Conservation (phyloP, 2,797 vertebrate species). For the Sternarchorhynchus goeldii region DNA sequence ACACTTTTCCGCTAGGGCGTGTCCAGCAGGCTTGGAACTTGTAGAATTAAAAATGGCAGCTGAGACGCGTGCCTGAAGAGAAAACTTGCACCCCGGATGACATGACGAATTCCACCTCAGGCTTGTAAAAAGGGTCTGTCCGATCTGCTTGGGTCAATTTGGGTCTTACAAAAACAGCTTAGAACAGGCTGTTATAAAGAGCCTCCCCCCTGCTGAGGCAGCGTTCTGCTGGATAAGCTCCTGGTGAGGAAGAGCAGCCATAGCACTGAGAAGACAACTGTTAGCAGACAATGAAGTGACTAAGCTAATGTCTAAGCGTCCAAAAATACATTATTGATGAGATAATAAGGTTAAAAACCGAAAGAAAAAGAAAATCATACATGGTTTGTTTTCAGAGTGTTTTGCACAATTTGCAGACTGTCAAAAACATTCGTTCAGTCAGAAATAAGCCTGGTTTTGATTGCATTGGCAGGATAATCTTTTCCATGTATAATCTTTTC, state of each 20-base stretch:
- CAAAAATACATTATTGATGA: background rate
- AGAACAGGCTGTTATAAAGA: slow-evolving; percentile 10
- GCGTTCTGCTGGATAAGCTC: slow-evolving; percentile 5
- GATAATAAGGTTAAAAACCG: background rate
- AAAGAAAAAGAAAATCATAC: background rate
- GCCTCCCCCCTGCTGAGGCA: slow-evolving; percentile 12
- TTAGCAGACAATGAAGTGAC: background rate
- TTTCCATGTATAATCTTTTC: slow-evolving; percentile 28
- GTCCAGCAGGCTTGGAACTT: background rate
- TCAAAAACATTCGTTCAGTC: background rate
- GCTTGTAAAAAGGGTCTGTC: slow-evolving; percentile 13
- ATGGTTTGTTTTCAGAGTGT: slow-evolving; percentile 4
- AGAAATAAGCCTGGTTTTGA: slow-evolving; percentile 17
- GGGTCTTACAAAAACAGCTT: slow-evolving; percentile 19
- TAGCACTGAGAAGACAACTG: slow-evolving; percentile 5
- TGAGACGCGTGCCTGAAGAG: slow-evolving; percentile 23
- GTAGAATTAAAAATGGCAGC: slow-evolving; percentile 33
- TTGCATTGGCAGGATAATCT: slow-evolving; percentile 30
- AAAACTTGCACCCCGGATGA: background rate
- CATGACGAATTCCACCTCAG: slow-evolving; percentile 20
- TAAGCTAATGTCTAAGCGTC: background rate
- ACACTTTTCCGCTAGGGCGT: too few relatives aligned
- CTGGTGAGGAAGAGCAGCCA: background rate
- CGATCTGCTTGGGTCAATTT: slow-evolving; percentile 27
- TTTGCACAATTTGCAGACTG: background rate